Evolutionary conservation across 1,140 invertebrate genomes (phyloP).

Genomic region (Contarinia nasturtii): DNA sequence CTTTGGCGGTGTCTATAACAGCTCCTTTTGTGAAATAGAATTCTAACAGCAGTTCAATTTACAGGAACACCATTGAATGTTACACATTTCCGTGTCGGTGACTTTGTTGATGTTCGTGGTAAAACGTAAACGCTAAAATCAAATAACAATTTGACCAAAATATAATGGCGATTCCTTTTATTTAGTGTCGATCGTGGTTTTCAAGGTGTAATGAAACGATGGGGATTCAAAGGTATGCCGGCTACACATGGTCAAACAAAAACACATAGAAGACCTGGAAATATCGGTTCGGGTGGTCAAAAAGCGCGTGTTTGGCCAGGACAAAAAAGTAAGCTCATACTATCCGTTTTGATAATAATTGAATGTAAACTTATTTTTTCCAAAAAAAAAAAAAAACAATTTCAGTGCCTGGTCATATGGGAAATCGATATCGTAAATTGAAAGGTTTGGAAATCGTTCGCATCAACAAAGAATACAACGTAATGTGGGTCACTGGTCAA

Average conservation of each 20-base stretch:
- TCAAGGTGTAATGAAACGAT: conserved; percentile 93
- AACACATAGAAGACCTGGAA: conserved; percentile 79
- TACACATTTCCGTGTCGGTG: conserved; percentile 77
- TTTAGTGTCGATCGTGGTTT: conserved; percentile 80
- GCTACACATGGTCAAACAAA: conserved; percentile 87
- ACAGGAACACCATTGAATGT: conserved; percentile 64
- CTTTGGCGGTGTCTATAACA: no score
- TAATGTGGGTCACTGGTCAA: conserved; percentile 71
- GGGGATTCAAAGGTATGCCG: conserved; percentile 88
- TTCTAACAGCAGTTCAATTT: no score
- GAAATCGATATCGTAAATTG: conserved; percentile 50
- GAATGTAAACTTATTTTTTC: no score
- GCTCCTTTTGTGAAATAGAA: no score
- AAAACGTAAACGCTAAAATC: conserved; percentile 58
- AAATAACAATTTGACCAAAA: conserved; percentile 1
- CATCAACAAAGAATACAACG: conserved; percentile 86
- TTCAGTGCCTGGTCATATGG: conserved; percentile 87
- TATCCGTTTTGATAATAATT: no score
- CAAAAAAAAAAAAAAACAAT: no score
- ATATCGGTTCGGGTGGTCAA: conserved; percentile 67
- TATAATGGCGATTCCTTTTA: conserved; percentile 1
- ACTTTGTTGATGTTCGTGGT: conserved; percentile 74
- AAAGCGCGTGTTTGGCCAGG: conserved; percentile 83
- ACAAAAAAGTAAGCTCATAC: conserved; percentile 39
- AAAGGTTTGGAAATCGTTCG: conserved; percentile 67